phyloP scores from a whole-genome alignment of 2,797 vertebrate species.

The Pygocentrus nattereri region DNA sequence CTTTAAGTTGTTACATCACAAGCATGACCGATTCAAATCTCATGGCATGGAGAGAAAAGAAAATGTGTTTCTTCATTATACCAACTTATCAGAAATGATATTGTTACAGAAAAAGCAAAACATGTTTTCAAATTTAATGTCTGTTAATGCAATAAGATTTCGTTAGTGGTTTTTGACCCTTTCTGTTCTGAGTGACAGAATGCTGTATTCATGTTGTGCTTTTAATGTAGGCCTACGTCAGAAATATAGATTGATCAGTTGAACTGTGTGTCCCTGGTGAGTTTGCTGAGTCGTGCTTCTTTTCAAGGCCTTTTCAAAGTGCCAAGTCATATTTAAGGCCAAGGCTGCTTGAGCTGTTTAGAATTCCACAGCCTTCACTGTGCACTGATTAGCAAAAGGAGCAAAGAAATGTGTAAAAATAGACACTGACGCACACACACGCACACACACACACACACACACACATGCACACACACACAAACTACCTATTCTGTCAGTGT shows the following conservation, averaged over 20 bases:
- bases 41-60: too few relatives aligned
- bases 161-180: too few relatives aligned
- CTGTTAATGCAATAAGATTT: too few relatives aligned
- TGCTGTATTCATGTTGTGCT: not conserved
- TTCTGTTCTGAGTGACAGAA: not conserved
- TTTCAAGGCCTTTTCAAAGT: conserved; percentile 24
- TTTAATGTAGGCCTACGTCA: not conserved
- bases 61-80: too few relatives aligned
- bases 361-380: conserved; percentile 29
- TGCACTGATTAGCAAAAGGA: conserved; percentile 19
- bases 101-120: too few relatives aligned
- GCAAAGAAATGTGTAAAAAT: conserved; percentile 39
- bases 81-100: too few relatives aligned
- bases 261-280: not conserved
- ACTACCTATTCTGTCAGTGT: conserved; percentile 33
- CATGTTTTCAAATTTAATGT: too few relatives aligned
- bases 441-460: not conserved
- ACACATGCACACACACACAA: too few relatives aligned
- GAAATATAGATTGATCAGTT: not conserved
- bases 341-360: conserved; percentile 14
- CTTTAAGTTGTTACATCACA: too few relatives aligned
- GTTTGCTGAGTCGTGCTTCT: conserved; percentile 29
- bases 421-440: conserved; percentile 25
- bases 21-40: too few relatives aligned
- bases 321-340: conserved; percentile 35